Base-by-base conservation (phyloP, 2,888 invertebrate species). In the Venusia cambrica region DNA sequence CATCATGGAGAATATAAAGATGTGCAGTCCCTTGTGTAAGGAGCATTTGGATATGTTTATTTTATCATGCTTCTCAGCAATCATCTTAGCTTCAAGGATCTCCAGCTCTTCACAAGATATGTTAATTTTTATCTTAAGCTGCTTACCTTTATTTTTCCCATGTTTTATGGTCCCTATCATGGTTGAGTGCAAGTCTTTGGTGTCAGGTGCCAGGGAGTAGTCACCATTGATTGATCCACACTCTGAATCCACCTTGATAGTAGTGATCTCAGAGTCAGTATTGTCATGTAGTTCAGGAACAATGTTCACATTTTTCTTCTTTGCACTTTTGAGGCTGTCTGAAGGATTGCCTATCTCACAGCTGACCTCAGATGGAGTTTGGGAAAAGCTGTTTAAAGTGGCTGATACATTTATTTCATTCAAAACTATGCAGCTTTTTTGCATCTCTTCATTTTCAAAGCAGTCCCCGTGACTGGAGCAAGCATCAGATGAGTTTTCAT, bases 91-190 rank as follows among this genome's bases (percentile, higher is more conserved):
- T 63, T 92, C 92, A 42, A 93, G 88, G 30, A 91, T 89, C 54
- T 92, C 92, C 28, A 93, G 72, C 56, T 93, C 92, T 57, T 92
- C 92, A 26, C 92, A 85, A 3, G 92, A 92, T 53, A 93, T 91
- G 56, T 92, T 91, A 3, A 93, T 84, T 66, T 91, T 91, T 0
- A 93, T 90, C 75, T 93, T 92, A 40, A 92, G 89, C 62, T 90
- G 91, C 57, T 92, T 92, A 0, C 92, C 92, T 54, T 92, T 91
- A 62, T 93, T 92, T 53, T 91, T 90, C 1, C 93, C 92, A 26
- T 92, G 80, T 57, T 92, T 92, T 4, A 93, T 92, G 4, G 93
- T 93, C 3, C 93, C 93, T 0, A 91, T 91, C 90, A 91, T 90
- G 1, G 92, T 93, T 22, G 93, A 77, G 55, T 91, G 92, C 9